Evolutionary conservation across 2,113 vertebrate species (phyloP).

Genomic region (Tautogolabrus adspersus): DNA sequence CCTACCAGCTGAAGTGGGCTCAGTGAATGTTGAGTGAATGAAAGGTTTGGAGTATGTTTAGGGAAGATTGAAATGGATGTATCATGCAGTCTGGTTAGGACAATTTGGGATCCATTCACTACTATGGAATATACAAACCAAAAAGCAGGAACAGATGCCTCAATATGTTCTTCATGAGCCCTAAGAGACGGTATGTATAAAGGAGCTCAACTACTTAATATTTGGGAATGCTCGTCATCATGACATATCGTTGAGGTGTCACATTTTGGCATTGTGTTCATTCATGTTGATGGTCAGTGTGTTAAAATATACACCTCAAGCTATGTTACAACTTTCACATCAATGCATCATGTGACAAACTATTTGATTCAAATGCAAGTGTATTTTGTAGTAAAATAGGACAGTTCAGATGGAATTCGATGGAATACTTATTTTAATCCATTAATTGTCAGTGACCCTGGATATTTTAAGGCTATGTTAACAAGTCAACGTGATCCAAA

Average conservation of each 20-base stretch:
- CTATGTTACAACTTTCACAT: neutral
- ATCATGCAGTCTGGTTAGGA: neutral
- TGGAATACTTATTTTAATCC: neutral
- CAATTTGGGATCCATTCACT: slow-evolving; percentile 23
- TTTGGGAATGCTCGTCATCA: neutral
- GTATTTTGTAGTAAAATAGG: no score
- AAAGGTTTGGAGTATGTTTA: slow-evolving; percentile 14
- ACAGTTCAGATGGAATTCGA: neutral
- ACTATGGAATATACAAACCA: slow-evolving; percentile 47
- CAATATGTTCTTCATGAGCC: slow-evolving; percentile 36
- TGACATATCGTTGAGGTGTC: neutral
- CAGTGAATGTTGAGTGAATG: slow-evolving; percentile 20
- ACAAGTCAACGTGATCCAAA: neutral
- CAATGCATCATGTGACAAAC: neutral
- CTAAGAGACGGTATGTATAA: slow-evolving; percentile 67
- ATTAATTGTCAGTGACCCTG: neutral
- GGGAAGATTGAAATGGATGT: slow-evolving; percentile 23
- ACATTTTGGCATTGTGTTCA: neutral
- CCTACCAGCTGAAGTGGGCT: slow-evolving; percentile 51
- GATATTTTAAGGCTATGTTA: neutral
- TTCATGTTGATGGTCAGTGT: slow-evolving; percentile 7
- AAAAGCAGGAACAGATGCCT: slow-evolving; percentile 44
- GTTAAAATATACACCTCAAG: neutral
- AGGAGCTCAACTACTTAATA: neutral
- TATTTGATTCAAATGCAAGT: neutral